These are phyloP conservation scores for Actenoides hombroni DNA, from an alignment of 2,113 vertebrate genomes.

Conservation along the genomic window DNA sequence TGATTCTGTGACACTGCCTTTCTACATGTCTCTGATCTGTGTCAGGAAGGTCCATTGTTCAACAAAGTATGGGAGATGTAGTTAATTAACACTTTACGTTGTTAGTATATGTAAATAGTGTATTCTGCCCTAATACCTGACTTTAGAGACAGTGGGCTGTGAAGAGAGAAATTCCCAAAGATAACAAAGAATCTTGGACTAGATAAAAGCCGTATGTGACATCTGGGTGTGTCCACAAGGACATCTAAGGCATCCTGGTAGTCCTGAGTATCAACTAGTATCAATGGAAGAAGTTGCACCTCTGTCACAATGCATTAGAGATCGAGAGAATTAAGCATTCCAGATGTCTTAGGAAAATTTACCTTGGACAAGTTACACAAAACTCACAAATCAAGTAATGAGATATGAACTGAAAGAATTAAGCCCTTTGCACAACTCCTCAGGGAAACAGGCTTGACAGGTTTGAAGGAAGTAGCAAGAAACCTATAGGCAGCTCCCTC, in stretches of 20 bases:
- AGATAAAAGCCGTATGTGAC: neutral
- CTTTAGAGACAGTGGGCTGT: neutral
- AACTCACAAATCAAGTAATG: neutral
- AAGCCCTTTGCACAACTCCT: neutral
- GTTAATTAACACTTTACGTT: neutral
- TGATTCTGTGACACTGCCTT: neutral
- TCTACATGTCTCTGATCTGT: neutral
- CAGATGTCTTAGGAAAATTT: neutral
- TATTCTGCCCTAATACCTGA: neutral
- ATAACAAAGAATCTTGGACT: neutral
- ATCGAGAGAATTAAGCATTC: neutral
- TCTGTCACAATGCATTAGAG: neutral
- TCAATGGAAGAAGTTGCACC: neutral
- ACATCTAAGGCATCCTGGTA: neutral
- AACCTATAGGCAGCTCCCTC: neutral
- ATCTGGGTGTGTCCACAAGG: neutral
- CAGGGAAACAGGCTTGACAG: neutral
- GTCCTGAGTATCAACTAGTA: neutral
- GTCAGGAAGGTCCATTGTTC: neutral
- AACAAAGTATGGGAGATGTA: neutral
- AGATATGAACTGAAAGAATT: neutral
- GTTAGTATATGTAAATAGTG: neutral
- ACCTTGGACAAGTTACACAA: neutral
- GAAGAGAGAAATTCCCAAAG: neutral
- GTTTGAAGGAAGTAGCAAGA: neutral